A percentile compares a stretch with the other conserved stretches of the same genome.
Conservation (phyloP, 1,140 invertebrate genomes). For the Bemisia tabaci region DNA sequence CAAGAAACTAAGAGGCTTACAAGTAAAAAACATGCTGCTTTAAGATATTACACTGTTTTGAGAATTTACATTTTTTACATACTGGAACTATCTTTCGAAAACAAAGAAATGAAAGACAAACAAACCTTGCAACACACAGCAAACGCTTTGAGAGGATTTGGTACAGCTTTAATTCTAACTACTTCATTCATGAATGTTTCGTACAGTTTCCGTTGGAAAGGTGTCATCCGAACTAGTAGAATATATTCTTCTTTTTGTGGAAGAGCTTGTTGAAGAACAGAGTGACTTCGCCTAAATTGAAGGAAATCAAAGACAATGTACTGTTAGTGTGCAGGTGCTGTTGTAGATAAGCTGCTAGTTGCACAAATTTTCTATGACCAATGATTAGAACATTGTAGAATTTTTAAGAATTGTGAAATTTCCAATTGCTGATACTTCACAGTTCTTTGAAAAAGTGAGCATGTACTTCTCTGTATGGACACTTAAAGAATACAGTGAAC, state of each 20-base stretch:
- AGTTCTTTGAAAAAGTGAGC: no score
- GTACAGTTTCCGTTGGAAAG: conserved; percentile 74
- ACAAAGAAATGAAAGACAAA: conserved; percentile 12
- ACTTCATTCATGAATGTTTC: conserved; percentile 86
- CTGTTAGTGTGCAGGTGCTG: not conserved
- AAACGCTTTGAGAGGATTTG: conserved; percentile 94
- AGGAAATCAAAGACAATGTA: conserved; percentile 15
- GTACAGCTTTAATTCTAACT: conserved; percentile 65
- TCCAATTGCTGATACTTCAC: no score
- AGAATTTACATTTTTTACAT: no score
- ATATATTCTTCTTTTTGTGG: conserved; percentile 89
- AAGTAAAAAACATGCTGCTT: no score
- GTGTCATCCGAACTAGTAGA: conserved; percentile 71
- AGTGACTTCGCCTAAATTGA: conserved; percentile 60
- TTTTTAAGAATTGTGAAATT: no score
- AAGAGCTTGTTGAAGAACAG: conserved; percentile 68
- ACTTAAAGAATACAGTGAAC: no score
- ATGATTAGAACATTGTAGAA: no score
- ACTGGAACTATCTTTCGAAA: no score
- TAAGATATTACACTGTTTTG: no score
- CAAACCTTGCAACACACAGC: conserved; percentile 90
- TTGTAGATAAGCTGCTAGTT: not conserved
- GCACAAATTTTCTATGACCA: no score
- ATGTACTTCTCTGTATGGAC: no score
- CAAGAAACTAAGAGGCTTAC: no score